Evolutionary conservation across 2,888 invertebrate species (phyloP), one percentile per base, ranked within the genome.

Genomic region (Drosophila rubida): DNA sequence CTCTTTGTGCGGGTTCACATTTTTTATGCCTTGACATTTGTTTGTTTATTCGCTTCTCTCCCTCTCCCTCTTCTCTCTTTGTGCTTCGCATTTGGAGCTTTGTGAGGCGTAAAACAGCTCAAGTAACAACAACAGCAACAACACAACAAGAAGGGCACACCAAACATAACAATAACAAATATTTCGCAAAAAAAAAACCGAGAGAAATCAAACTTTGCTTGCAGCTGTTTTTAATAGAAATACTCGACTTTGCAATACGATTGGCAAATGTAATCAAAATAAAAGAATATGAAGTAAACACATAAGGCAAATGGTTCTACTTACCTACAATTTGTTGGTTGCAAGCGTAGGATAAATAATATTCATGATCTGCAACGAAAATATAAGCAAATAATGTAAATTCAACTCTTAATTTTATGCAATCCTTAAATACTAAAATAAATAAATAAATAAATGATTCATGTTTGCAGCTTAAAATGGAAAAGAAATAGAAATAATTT

Each of bases 51-150:
- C 64, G 53, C 46, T 48, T 62, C 37, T 45, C 32, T 30, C 49
- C 16, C 11, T n/a, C 27, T n/a, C 11, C n/a, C n/a, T 11, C n/a
- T 11, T 32, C 32, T 1, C n/a, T 32, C 4, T 5, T 32, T 32
- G n/a, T n/a, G 4, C 4, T 44, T 66, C 64, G 37, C 16, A 45
- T 67, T 55, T 35, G 14, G 41, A 53, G 60, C 46, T 69, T 76
- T 74, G 70, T 80, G 74, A 62, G 62, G 73, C 80, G 59, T 82
- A 53, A 82, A 85, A 82, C 66, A 85, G 49, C 45, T 70, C 67
- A 64, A 14, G 60, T 58, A 63, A 63, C 41, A 48, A 54, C 48
- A 49, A 53, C 41, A 71, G 50, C 30, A 16, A 51, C 7, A 37
- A 48, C 57, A 51, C 7, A 37, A 48, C 57, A 45, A 7, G n/a